Conservation (phyloP, 2,888 invertebrate genomes). For the Gymnocheta viridis region DNA sequence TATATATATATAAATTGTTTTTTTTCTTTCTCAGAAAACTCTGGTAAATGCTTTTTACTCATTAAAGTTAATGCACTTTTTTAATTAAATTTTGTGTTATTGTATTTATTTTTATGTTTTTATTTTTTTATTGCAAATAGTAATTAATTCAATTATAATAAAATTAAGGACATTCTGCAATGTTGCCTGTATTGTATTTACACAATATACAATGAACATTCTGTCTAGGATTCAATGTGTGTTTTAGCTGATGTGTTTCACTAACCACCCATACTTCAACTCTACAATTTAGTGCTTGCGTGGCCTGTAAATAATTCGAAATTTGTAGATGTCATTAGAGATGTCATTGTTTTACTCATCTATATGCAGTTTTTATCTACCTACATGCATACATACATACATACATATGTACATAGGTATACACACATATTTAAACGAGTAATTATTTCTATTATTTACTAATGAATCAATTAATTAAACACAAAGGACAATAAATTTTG, state of each 20-base stretch:
- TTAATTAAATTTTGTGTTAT: conserved; percentile 58
- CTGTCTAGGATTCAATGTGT: not conserved
- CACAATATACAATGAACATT: not conserved
- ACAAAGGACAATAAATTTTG: not conserved
- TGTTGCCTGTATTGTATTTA: conserved; percentile 27
- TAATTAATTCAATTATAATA: conserved; percentile 57
- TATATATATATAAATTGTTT: not conserved
- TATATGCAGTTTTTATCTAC: too few relatives aligned
- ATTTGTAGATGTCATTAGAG: conserved; percentile 36
- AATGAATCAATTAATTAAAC: conserved; percentile 32
- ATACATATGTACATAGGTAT: not conserved
- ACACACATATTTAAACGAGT: not conserved
- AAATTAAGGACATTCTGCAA: conserved; percentile 54
- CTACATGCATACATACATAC: too few relatives aligned
- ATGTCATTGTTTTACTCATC: conserved; percentile 38
- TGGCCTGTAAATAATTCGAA: conserved; percentile 12
- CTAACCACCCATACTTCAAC: not conserved
- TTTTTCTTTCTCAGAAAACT: conserved; percentile 35
- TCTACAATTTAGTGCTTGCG: not conserved
- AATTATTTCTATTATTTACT: conserved; percentile 47
- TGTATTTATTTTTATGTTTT: conserved; percentile 21
- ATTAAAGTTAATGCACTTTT: conserved; percentile 67
- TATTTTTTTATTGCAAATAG: conserved; percentile 28
- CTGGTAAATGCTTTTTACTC: conserved; percentile 55
- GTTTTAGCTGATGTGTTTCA: not conserved